Evolutionary conservation across 2,888 invertebrate species (phyloP).

Genomic region (Coleophora flavipennella): DNA sequence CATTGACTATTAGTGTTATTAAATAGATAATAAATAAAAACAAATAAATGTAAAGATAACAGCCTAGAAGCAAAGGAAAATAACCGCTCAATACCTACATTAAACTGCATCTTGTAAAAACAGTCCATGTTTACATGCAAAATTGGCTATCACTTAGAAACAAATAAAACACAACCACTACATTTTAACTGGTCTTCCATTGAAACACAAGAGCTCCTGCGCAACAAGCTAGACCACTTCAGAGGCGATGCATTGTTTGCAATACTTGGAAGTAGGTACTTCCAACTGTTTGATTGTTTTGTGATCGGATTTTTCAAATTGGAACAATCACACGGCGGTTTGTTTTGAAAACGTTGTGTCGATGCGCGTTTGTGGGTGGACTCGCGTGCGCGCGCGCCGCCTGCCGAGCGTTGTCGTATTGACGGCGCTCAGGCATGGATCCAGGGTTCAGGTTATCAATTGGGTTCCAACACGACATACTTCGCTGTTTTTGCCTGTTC

Average conservation of each 20-base stretch:
- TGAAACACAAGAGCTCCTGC: conserved; percentile 25
- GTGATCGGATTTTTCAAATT: conserved; percentile 55
- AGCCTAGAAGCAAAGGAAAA: not conserved
- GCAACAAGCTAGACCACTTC: conserved; percentile 29
- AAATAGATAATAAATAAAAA: no score
- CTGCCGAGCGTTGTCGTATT: conserved; percentile 48
- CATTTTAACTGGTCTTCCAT: conserved; percentile 40
- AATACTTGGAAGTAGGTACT: conserved; percentile 31
- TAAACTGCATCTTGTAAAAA: conserved; percentile 34
- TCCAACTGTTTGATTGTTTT: conserved; percentile 58
- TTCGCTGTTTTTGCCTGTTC: no score
- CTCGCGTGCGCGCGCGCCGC: conserved; percentile 25
- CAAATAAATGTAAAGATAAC: no score
- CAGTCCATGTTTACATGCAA: conserved; percentile 30
- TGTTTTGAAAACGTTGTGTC: conserved; percentile 63
- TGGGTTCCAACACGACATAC: no score
- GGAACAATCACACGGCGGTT: conserved; percentile 54
- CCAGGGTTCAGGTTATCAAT: no score
- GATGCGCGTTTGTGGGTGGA: conserved; percentile 33
- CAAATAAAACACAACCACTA: conserved; percentile 41
- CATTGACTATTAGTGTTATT: no score
- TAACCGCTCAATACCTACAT: conserved; percentile 34
- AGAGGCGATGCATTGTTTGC: conserved; percentile 47
- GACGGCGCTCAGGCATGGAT: conserved; percentile 8
- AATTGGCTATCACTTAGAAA: conserved; percentile 25